A percentile compares a stretch with the other conserved stretches of the same genome.
Evolutionary conservation across 1,140 invertebrate genomes (phyloP).

Genomic region (Aphaenogaster floridana): DNA sequence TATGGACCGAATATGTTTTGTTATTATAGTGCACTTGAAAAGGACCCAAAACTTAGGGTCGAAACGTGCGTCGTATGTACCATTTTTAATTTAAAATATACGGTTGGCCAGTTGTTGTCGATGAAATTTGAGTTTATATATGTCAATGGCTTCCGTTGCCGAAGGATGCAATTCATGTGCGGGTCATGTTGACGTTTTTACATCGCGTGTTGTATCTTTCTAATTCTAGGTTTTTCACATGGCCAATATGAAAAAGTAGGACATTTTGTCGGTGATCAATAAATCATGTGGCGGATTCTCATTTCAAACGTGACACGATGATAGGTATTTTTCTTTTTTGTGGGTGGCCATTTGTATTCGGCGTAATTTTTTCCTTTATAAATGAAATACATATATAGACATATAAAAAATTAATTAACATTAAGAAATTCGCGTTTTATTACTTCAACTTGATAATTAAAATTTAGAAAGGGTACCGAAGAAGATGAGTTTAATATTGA

Average conservation of each 20-base stretch:
- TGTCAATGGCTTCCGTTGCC: neutral
- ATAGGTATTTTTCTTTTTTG: slow-evolving; percentile 22
- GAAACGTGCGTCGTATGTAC: too few species aligned
- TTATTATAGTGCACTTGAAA: too few species aligned
- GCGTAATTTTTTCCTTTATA: neutral
- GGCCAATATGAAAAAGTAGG: slow-evolving; percentile 18
- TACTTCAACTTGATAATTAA: neutral
- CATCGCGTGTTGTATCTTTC: slow-evolving; percentile 16
- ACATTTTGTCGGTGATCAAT: slow-evolving; percentile 47
- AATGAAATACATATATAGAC: neutral
- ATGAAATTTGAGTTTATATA: too few species aligned
- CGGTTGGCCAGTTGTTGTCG: too few species aligned
- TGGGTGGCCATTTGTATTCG: neutral
- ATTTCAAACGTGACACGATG: neutral
- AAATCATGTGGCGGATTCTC: slow-evolving; percentile 37
- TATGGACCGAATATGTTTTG: too few species aligned
- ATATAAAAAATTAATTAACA: neutral
- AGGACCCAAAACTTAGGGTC: too few species aligned
- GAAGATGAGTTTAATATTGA: neutral
- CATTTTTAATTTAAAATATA: too few species aligned
- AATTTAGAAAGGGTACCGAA: too few species aligned
- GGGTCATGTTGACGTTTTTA: neutral
- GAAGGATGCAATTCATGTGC: neutral
- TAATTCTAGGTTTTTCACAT: slow-evolving; percentile 35
- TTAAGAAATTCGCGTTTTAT: neutral